Percentiles rank a stretch among this genome's conserved stretches.
phyloP scores from a whole-genome alignment of 2,797 vertebrate species.

The Lutjanus argentimaculatus region DNA sequence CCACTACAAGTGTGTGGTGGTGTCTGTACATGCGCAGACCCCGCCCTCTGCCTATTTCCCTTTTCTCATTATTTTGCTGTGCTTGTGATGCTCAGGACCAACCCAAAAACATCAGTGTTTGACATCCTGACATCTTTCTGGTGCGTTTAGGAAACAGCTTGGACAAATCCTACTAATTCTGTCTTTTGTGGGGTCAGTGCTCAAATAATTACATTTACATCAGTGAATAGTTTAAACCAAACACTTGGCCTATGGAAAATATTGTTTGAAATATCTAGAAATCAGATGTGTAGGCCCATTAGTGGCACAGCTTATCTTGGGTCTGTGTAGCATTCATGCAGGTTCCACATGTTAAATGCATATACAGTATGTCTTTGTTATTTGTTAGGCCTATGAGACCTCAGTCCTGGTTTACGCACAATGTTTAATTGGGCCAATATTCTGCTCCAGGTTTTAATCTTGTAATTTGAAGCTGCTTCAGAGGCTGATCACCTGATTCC shows the following conservation, averaged over 20 bases:
- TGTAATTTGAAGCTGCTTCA: conserved; percentile 38
- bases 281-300: background rate
- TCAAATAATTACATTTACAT: conserved; percentile 3
- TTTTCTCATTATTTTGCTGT: no score
- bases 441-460: conserved; percentile 45
- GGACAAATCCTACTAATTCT: no score
- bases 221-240: conserved; percentile 13
- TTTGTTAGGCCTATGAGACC: conserved; percentile 6
- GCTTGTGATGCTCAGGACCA: no score
- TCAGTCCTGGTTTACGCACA: background rate
- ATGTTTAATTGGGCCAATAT: conserved; percentile 20
- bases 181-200: background rate
- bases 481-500: conserved; percentile 51
- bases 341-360: conserved; percentile 2
- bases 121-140: no score
- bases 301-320: conserved; percentile 1
- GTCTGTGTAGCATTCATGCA: background rate
- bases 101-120: no score
- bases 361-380: background rate
- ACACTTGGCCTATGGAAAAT: background rate
- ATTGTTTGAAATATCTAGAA: conserved; percentile 14
- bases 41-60: no score
- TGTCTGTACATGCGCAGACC: no score
- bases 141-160: no score
- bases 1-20: no score